Conservation (phyloP, 2,113 vertebrate species). For the Orthochromis malagaraziensis region DNA sequence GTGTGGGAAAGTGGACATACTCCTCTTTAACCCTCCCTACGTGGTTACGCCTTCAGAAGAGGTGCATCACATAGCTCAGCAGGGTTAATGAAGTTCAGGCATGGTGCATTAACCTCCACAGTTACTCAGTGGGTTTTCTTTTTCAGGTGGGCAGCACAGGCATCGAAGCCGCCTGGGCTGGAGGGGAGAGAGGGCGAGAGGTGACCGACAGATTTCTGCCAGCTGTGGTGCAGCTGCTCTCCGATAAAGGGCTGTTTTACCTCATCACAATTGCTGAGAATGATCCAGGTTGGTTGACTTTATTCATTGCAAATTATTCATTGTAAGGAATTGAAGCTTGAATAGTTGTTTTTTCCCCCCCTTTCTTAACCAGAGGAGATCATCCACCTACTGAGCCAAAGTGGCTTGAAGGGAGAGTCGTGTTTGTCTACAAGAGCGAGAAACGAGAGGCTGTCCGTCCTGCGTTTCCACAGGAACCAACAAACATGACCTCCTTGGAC, state of each 20-base stretch:
- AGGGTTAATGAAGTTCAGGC: background rate
- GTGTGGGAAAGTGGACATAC: conserved; percentile 83
- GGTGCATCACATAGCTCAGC: conserved; percentile 55
- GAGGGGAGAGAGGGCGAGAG: conserved; percentile 83
- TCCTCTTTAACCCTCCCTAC: conserved; percentile 94
- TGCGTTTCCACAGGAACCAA: conserved; percentile 69
- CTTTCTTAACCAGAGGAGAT: conserved; percentile 76
- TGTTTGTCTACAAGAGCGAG: conserved; percentile 78
- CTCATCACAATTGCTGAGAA: conserved; percentile 87
- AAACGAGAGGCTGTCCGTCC: conserved; percentile 78
- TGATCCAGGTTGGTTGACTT: conserved; percentile 76
- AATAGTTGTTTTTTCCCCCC: rapidly evolving
- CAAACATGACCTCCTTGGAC: background rate
- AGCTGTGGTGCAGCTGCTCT: conserved; percentile 77
- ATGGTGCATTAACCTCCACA: background rate
- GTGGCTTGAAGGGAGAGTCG: conserved; percentile 71
- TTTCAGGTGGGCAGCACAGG: conserved; percentile 78
- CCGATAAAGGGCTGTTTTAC: conserved; percentile 82
- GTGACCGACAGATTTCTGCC: conserved; percentile 88
- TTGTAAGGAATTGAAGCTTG: background rate
- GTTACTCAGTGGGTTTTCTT: background rate
- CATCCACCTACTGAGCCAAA: conserved; percentile 63
- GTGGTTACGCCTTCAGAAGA: conserved; percentile 90
- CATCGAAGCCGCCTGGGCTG: conserved; percentile 90
- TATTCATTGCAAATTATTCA: background rate